These are phyloP conservation scores for Adelphocoris suturalis DNA, from an alignment of 2,888 invertebrate species.

Conservation along the genomic window DNA sequence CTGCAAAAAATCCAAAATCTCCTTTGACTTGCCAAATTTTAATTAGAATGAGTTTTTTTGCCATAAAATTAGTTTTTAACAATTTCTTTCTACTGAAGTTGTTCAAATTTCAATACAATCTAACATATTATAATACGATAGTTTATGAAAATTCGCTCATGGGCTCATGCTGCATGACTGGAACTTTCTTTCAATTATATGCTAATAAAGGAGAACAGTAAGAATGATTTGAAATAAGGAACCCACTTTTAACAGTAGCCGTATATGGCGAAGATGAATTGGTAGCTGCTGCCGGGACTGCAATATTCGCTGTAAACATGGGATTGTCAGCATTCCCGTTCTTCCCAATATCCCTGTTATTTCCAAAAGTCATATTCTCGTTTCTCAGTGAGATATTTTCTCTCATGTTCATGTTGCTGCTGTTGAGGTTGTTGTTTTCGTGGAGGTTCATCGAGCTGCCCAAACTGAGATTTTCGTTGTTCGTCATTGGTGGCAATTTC, in stretches of 20 bases:
- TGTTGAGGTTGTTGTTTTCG: conserved; percentile 76
- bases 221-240: too few relatives aligned
- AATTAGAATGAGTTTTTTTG: too few relatives aligned
- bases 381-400: conserved; percentile 72
- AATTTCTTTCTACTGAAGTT: too few relatives aligned
- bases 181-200: too few relatives aligned
- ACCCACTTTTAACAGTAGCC: conserved; percentile 82
- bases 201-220: too few relatives aligned
- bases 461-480: conserved; percentile 71
- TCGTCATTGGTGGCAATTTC: conserved; percentile 77
- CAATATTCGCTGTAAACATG: conserved; percentile 78
- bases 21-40: too few relatives aligned
- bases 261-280: conserved; percentile 78
- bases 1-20: too few relatives aligned
- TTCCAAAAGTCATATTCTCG: conserved; percentile 74
- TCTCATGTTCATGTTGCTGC: conserved; percentile 77
- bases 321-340: conserved; percentile 80
- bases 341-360: conserved; percentile 63
- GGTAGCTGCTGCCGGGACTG: conserved; percentile 53
- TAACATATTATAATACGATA: too few relatives aligned
- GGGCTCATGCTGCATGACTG: too few relatives aligned
- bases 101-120: too few relatives aligned
- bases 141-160: too few relatives aligned
- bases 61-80: too few relatives aligned
- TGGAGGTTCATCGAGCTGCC: conserved; percentile 72